Evolutionary conservation across 2,797 vertebrate species (phyloP).

Genomic region (Amniataba percoides): DNA sequence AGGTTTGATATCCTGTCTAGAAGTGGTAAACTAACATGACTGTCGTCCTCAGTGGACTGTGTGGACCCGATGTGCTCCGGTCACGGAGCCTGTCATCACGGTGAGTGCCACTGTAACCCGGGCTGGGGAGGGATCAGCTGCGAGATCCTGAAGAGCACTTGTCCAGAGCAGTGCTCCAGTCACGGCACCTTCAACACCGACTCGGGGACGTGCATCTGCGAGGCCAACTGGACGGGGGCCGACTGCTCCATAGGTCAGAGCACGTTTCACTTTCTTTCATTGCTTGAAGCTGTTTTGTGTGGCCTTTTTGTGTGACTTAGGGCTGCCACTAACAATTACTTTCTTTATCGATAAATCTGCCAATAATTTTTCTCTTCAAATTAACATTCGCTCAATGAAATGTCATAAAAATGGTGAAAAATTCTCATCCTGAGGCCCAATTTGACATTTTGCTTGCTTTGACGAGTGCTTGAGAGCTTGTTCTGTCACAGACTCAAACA

Average conservation of each 20-base stretch:
- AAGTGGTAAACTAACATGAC: conserved; percentile 51
- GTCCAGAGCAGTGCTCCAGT: conserved; percentile 96
- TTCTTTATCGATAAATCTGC: background rate
- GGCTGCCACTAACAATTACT: background rate
- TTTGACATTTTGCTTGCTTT: background rate
- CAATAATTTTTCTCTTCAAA: background rate
- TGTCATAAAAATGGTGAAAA: background rate
- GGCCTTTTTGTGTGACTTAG: background rate
- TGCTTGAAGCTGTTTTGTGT: background rate
- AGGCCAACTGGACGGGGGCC: conserved; percentile 94
- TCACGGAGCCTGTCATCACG: conserved; percentile 94
- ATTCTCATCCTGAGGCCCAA: background rate
- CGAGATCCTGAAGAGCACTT: conserved; percentile 94
- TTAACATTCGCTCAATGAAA: background rate
- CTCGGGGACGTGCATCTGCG: conserved; percentile 92
- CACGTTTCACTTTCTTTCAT: background rate
- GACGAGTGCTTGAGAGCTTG: background rate
- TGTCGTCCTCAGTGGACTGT: conserved; percentile 88
- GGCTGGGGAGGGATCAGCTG: conserved; percentile 96
- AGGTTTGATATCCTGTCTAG: conserved; percentile 35
- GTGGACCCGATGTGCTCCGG: conserved; percentile 92
- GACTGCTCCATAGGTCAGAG: conserved; percentile 95
- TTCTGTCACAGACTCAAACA: background rate
- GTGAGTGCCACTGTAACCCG: conserved; percentile 95
- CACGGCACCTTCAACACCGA: conserved; percentile 95